Base-by-base conservation (phyloP, 2,888 invertebrate species). In the Oxytorus armatus region DNA sequence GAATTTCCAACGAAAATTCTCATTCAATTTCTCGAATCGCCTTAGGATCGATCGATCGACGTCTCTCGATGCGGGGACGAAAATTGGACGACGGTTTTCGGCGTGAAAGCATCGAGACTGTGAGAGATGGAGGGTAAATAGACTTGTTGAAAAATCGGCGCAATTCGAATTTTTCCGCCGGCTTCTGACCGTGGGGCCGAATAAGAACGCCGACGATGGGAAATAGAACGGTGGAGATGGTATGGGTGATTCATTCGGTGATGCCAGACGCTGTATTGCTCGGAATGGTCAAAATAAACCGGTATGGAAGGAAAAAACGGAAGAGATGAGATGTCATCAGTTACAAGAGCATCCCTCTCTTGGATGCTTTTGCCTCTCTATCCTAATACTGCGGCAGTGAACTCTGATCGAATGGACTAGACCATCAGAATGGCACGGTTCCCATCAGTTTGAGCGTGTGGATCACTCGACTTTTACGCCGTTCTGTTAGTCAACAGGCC, bases 61-160 rank as follows among this genome's bases (percentile, higher is more conserved):
- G 29, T 16, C n/a, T n/a, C n/a, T n/a, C 11, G 10, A 3, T 1
- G 53, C 44, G 63, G 14, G n/a, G 33, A 33, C 10, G 53, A 61
- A 49, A 74, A 81, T 61, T 33, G 23, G n/a, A 61, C 14, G 18
- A 29, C 1, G 14, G 33, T 75, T 74, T 23, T 29, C 18, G 51
- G 23, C 49, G 36, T 25, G 1, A 47, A 8, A 3, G n/a, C 29
- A 25, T 57, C 65, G 33, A 39, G 66, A 77, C 63, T 75, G 57
- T 51, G 75, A 80, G 61, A 76, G 55, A 81, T 79, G 63, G 79
- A 80, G 84, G 57, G 85, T 84, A 82, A 84, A 85, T 82, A 82
- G 84, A 83, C 81, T 70, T 29, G 49, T 68, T 80, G 81, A 84
- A 84, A 86, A 86, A 87, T 87, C 81, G 84, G 69, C n/a, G 14